These are phyloP conservation scores for Atta texana DNA, from an alignment of 1,140 invertebrate species.

Conservation along the genomic window DNA sequence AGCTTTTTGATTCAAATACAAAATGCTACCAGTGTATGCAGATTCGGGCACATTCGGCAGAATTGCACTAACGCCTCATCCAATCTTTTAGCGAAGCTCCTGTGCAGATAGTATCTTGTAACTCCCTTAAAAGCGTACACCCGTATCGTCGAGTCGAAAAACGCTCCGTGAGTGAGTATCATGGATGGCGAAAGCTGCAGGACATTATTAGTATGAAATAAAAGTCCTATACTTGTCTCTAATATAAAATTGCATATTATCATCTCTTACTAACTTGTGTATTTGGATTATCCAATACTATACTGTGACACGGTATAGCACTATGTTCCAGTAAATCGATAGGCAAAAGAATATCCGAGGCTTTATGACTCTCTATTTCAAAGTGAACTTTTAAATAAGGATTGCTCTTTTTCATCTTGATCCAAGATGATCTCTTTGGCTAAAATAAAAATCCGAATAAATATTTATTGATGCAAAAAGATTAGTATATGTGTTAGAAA, in stretches of 20 bases:
- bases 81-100: conserved; percentile 87
- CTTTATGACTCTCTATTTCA: conserved; percentile 86
- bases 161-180: conserved; percentile 77
- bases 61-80: conserved; percentile 88
- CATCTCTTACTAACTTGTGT: conserved; percentile 85
- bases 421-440: conserved; percentile 85
- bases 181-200: conserved; percentile 76
- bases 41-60: conserved; percentile 87
- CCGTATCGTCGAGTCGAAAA: conserved; percentile 82
- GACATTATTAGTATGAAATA: neutral
- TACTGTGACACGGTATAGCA: conserved; percentile 89
- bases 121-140: conserved; percentile 87
- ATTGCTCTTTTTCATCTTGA: conserved; percentile 87
- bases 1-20: conserved; percentile 68
- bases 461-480: neutral
- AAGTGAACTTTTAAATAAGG: conserved; percentile 87
- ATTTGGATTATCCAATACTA: conserved; percentile 89
- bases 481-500: neutral
- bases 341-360: conserved; percentile 85
- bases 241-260: neutral
- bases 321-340: conserved; percentile 86
- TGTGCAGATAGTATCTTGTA: conserved; percentile 86
- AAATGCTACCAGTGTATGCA: conserved; percentile 88
- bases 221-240: neutral
- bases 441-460: conserved; percentile 67